Base-by-base conservation (phyloP, 2,113 vertebrate species). In the Nibea albiflora region DNA sequence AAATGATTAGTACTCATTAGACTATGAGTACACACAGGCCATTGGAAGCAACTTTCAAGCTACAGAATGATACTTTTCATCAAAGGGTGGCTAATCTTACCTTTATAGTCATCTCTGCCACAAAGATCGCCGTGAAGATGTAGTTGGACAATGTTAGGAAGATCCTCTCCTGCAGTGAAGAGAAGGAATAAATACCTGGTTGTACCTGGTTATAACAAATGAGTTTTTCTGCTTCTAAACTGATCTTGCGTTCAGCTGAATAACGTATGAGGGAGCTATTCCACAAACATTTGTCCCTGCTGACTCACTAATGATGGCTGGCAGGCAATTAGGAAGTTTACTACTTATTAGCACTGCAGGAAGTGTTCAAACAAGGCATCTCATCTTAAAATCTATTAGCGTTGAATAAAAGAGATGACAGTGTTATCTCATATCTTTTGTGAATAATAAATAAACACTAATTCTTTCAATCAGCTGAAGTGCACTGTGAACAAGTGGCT, bases 101-200 rank as follows among this genome's bases (percentile, higher is more conserved):
- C 97, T 99, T 99, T 86, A 99, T 94, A 62, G 96, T 96, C 98
- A 99, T 99, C 93, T 99, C 98, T 22, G 97, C 92, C 92, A 99
- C 95, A 83, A 99, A 99, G 93, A 99, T 98, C 1, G 96, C 96
- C 0, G 98, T 99, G 93, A 99, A 99, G 94, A 99, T 97, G 94
- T 99, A 99, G 94, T 99, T 99, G 92, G 98, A 98, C 85, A 99
- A 86, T 0, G 96, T 98, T 47, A 99, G 95, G 94, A 99, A 99
- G 93, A 99, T 96, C 81, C 97, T 95, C 84, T 99, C 98, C 98
- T 99, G 89, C 47, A 78, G 72, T 73, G 54, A 42, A 50, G 78
- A 52, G 78, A 52, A 79, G 42, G 58, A 76, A 81, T 56, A 87
- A 17, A 88, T 0, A 62, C n/a, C 65, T 77, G 85, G 69, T 22